phyloP scores from a whole-genome alignment of 2,888 invertebrate species.

The Leucophenga montana region DNA sequence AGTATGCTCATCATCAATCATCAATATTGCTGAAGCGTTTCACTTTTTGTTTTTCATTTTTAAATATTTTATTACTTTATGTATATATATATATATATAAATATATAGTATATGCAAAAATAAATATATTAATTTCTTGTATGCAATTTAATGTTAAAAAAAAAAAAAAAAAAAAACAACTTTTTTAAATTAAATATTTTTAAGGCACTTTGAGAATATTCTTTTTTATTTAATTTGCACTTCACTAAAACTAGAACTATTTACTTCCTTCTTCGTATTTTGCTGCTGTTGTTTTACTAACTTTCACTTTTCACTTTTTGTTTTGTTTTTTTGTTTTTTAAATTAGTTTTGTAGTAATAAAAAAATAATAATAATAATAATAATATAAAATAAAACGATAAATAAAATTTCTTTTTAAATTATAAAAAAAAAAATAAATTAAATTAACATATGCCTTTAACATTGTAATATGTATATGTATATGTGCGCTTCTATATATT shows the following conservation, averaged over 20 bases:
- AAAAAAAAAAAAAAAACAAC: slow-evolving; percentile 48
- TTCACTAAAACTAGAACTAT: no score
- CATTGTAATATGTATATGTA: slow-evolving; percentile 24
- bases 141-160: slow-evolving; percentile 49
- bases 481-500: no score
- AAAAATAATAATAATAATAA: slow-evolving; percentile 26
- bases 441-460: slow-evolving; percentile 43
- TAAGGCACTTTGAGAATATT: slow-evolving; percentile 68
- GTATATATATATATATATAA: slow-evolving; percentile 27
- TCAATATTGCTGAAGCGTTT: slow-evolving; percentile 22
- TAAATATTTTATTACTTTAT: slow-evolving; percentile 23
- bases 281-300: no score
- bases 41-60: slow-evolving; percentile 14
- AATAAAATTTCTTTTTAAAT: slow-evolving; percentile 7
- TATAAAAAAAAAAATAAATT: slow-evolving; percentile 43
- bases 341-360: slow-evolving; percentile 41
- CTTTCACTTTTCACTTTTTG: no score
- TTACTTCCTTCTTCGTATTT: no score
- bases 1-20: no score
- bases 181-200: slow-evolving; percentile 52
- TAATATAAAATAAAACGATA: slow-evolving; percentile 37
- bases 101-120: slow-evolving; percentile 18
- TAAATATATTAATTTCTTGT: slow-evolving; percentile 28
- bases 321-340: slow-evolving; percentile 30
- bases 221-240: slow-evolving; percentile 32